Percentiles rank a stretch among this genome's conserved stretches.
Conservation (phyloP, 2,888 invertebrate species). For the Drosophila pseudotakahashii region DNA sequence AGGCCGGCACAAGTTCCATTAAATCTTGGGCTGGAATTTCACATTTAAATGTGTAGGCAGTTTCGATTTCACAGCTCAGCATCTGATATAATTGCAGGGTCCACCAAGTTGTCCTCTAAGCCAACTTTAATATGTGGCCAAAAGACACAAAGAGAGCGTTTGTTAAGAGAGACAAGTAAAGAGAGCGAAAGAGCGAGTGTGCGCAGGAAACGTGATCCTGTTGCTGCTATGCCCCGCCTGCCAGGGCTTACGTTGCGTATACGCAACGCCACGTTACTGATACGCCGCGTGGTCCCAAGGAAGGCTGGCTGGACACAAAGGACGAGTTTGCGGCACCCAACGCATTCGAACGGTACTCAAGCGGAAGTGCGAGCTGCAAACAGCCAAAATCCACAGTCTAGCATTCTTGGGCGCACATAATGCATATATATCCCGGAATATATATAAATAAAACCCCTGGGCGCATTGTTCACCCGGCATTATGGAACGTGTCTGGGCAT, state of each 20-base stretch:
- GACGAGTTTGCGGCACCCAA: slow-evolving; percentile 52
- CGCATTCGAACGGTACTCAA: slow-evolving; percentile 54
- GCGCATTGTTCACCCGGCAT: slow-evolving; percentile 24
- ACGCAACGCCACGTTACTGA: slow-evolving; percentile 41
- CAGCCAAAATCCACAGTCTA: slow-evolving; percentile 10
- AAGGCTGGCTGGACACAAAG: not conserved
- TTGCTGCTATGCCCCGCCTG: slow-evolving; percentile 71
- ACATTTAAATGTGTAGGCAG: slow-evolving; percentile 14
- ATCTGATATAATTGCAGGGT: slow-evolving; percentile 49
- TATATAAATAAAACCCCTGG: slow-evolving; percentile 2
- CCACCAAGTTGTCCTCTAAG: slow-evolving; percentile 28
- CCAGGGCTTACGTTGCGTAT: slow-evolving; percentile 56
- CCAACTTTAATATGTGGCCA: slow-evolving; percentile 35
- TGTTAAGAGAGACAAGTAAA: slow-evolving; percentile 54
- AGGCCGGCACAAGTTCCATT: slow-evolving; percentile 11
- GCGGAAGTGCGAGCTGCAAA: slow-evolving; percentile 62
- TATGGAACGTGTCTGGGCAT: slow-evolving; percentile 39
- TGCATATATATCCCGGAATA: not conserved
- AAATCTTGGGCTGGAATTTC: slow-evolving; percentile 1
- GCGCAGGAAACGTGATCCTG: slow-evolving; percentile 29
- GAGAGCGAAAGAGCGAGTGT: slow-evolving; percentile 32
- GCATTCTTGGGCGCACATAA: slow-evolving; percentile 14
- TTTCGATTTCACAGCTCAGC: slow-evolving; percentile 48
- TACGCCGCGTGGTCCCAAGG: slow-evolving; percentile 21
- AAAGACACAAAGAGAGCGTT: slow-evolving; percentile 25